Evolutionary conservation across 1,140 invertebrate genomes (phyloP).

Genomic region (Drosophila eugracilis): DNA sequence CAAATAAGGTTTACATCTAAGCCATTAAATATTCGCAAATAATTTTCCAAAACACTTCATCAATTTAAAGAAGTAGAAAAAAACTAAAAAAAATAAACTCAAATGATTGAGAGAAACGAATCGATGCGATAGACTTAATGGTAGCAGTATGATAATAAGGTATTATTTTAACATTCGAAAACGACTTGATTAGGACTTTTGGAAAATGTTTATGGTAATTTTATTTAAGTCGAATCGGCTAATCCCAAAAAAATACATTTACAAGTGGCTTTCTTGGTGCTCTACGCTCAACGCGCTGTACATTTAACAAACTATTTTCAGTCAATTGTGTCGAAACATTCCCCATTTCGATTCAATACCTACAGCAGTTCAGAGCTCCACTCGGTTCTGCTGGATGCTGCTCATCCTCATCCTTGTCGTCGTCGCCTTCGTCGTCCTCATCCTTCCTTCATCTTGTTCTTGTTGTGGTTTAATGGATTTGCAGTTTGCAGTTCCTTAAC

Average conservation of each 20-base stretch:
- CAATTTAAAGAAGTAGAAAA: too few relatives aligned
- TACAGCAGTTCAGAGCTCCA: constrained; percentile 8
- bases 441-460: constrained; percentile 59
- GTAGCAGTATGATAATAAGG: background rate
- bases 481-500: constrained; percentile 81
- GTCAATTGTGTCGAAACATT: constrained; percentile 61
- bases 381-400: constrained; percentile 2
- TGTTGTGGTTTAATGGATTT: constrained; percentile 82
- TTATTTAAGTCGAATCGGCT: constrained; percentile 14
- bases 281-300: constrained; percentile 18
- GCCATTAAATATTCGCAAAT: too few relatives aligned
- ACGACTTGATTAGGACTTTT: background rate
- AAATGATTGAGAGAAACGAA: background rate
- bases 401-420: background rate
- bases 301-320: constrained; percentile 64
- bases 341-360: constrained; percentile 20
- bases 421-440: constrained; percentile 3
- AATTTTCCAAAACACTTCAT: too few relatives aligned
- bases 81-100: background rate
- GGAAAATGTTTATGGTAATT: background rate
- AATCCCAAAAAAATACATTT: constrained; percentile 51
- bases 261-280: constrained; percentile 43
- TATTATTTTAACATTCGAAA: background rate
- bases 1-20: too few relatives aligned
- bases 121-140: background rate